phyloP scores from a whole-genome alignment of 2,797 vertebrate species.

The Manis pentadactyla region DNA sequence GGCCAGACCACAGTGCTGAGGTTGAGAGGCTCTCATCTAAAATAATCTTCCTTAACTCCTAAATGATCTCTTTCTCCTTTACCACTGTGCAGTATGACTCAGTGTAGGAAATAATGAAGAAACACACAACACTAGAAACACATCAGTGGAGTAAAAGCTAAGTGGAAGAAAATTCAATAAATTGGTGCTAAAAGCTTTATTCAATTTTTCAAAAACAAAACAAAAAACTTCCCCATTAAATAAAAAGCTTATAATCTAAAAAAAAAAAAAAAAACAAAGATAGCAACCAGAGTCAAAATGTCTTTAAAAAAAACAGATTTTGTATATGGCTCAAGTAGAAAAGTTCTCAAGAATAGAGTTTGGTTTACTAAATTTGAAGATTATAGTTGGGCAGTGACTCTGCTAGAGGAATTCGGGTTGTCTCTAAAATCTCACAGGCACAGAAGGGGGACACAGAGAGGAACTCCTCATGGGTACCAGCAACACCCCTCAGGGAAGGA shows the following conservation, averaged over 20 bases:
- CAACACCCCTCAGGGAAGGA: no score
- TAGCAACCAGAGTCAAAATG: background rate
- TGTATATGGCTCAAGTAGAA: background rate
- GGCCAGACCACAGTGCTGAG: background rate
- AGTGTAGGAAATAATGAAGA: background rate
- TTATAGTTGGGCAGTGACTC: background rate
- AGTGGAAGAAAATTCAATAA: background rate
- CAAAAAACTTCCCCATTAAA: background rate
- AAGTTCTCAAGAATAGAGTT: background rate
- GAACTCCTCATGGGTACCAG: background rate
- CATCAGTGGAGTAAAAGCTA: background rate
- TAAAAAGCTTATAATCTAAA: background rate
- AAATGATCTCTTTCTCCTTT: background rate
- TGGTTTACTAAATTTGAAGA: background rate
- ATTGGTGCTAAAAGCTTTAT: background rate
- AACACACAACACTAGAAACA: background rate
- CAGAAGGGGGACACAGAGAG: no score
- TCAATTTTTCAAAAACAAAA: conserved; percentile 33
- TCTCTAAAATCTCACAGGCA: background rate
- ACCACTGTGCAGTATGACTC: background rate
- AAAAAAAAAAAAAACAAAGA: background rate
- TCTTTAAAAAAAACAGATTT: conserved; percentile 10
- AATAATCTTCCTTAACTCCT: background rate
- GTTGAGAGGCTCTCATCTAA: background rate
- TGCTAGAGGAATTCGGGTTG: background rate